phyloP scores from a whole-genome alignment of 2,888 invertebrate species.

The Pristionchus fissidentatus region DNA sequence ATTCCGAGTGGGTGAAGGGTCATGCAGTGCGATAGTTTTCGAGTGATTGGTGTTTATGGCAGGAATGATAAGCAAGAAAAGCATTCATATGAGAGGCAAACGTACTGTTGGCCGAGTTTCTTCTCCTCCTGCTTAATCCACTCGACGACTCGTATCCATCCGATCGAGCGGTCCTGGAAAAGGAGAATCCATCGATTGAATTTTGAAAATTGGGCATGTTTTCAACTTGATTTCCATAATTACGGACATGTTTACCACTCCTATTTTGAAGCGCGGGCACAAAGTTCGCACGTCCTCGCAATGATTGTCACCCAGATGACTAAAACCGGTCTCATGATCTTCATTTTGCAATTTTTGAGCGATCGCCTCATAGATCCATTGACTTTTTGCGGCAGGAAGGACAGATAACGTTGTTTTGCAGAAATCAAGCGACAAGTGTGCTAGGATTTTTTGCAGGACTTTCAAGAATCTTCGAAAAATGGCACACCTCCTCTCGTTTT shows the following conservation, averaged over 20 bases:
- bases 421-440: too few species aligned
- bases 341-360: too few species aligned
- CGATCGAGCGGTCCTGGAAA: conserved; percentile 39
- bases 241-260: not conserved
- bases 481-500: not conserved
- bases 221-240: not conserved
- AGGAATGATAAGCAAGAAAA: not conserved
- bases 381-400: not conserved
- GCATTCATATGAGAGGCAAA: not conserved
- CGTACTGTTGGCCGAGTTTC: conserved; percentile 39
- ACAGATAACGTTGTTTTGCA: too few species aligned
- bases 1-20: not conserved
- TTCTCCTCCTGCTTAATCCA: conserved; percentile 9
- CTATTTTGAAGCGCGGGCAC: too few species aligned
- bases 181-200: not conserved
- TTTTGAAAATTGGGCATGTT: not conserved
- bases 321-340: too few species aligned
- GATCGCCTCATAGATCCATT: too few species aligned
- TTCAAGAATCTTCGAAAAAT: too few species aligned
- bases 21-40: not conserved
- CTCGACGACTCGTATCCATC: conserved; percentile 47
- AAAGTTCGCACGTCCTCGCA: too few species aligned
- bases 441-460: too few species aligned
- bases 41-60: not conserved
- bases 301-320: too few species aligned